Conservation (phyloP, 2,113 vertebrate genomes). For the Dryoscopus gambensis region DNA sequence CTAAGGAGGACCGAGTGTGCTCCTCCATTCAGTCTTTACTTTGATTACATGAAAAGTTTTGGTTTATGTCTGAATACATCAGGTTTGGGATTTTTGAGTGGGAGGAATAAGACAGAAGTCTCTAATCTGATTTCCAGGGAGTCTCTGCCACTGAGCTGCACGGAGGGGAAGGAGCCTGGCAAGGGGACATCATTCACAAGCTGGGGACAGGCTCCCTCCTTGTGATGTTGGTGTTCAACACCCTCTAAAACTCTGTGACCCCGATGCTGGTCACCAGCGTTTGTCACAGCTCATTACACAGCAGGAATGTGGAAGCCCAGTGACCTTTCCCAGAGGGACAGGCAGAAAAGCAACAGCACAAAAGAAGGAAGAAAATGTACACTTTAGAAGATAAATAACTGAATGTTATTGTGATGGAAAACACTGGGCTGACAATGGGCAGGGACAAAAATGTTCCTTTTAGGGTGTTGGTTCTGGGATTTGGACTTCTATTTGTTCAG, state of each 20-base stretch:
- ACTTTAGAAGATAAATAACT: slow-evolving; percentile 18
- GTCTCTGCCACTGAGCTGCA: neutral
- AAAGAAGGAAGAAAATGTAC: slow-evolving; percentile 10
- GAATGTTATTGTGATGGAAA: slow-evolving; percentile 48
- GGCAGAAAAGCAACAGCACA: slow-evolving; percentile 11
- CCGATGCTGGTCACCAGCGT: neutral
- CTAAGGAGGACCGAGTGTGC: neutral
- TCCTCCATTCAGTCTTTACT: neutral
- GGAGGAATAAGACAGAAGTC: neutral
- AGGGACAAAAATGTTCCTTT: neutral
- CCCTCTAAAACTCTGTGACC: slow-evolving; percentile 11
- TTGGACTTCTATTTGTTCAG: neutral
- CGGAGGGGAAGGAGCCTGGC: neutral
- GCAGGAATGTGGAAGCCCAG: slow-evolving; percentile 40
- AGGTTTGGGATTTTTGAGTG: neutral
- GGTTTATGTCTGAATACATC: neutral
- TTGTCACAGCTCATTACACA: slow-evolving; percentile 49
- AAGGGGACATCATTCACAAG: neutral
- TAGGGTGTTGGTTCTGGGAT: neutral
- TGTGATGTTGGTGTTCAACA: neutral
- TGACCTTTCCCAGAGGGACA: slow-evolving; percentile 53
- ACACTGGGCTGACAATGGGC: neutral
- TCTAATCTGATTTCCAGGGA: neutral
- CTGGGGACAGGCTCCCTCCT: neutral
- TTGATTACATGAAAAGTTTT: neutral